Evolutionary conservation across 2,113 vertebrate genomes (phyloP).

Genomic region (Sylvicapra grimmia): DNA sequence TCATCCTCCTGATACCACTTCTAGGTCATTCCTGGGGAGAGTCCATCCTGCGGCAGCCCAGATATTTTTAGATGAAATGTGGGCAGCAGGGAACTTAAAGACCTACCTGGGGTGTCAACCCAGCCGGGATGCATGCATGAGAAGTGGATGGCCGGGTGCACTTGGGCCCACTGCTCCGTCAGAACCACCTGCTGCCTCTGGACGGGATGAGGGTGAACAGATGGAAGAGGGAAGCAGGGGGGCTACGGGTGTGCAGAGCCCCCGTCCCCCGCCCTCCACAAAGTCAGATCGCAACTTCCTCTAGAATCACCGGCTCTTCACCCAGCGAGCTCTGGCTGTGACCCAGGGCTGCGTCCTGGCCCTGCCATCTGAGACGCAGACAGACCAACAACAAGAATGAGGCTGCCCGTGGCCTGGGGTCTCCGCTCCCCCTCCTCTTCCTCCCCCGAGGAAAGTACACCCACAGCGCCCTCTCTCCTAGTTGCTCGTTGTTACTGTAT

Average conservation of each 20-base stretch:
- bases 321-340: background rate
- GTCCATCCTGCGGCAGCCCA: background rate
- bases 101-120: slow-evolving; percentile 85
- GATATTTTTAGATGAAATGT: slow-evolving; percentile 29
- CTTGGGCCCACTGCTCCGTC: slow-evolving; percentile 60
- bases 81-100: background rate
- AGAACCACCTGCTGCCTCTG: slow-evolving; percentile 88
- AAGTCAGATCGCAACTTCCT: background rate
- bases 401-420: accelerated
- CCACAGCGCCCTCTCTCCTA: background rate
- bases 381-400: no score
- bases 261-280: background rate
- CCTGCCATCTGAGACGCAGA: background rate
- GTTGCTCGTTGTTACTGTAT: accelerated
- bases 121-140: slow-evolving; percentile 87
- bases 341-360: background rate
- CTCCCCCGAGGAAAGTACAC: accelerated
- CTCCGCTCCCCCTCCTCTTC: background rate
- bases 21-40: slow-evolving; percentile 30
- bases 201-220: background rate
- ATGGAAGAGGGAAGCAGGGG: background rate
- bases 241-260: background rate
- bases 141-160: slow-evolving; percentile 84
- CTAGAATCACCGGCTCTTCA: background rate
- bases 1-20: background rate